Conservation (phyloP, 2,113 vertebrate species). For the Upupa epops region DNA sequence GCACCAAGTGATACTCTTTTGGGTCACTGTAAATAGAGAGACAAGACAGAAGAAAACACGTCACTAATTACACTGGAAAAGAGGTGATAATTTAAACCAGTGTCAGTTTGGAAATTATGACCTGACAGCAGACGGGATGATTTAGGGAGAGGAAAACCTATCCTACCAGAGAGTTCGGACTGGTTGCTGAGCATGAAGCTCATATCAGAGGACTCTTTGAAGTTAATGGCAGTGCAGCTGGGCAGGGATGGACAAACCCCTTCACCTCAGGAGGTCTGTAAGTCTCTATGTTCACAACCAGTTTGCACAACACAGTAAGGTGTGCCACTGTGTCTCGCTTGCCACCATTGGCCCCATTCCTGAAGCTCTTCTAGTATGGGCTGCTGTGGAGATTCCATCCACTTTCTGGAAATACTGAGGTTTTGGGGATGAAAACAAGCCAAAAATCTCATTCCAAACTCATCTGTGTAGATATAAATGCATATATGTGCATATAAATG, state of each 20-base stretch:
- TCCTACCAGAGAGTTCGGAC: not conserved
- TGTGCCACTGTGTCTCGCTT: accelerated
- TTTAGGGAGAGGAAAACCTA: not conserved
- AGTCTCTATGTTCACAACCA: not conserved
- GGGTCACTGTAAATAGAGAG: not conserved
- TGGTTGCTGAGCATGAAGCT: not conserved
- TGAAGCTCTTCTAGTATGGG: not conserved
- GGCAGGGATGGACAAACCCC: not conserved
- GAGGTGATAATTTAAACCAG: not conserved
- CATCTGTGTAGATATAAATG: not conserved
- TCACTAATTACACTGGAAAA: not conserved
- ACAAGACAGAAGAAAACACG: not conserved
- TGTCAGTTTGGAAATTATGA: not conserved
- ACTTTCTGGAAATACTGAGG: not conserved
- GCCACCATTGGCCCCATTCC: accelerated
- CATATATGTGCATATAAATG: not conserved
- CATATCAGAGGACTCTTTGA: not conserved
- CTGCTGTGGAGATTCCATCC: not conserved
- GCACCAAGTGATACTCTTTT: not conserved
- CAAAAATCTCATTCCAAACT: not conserved
- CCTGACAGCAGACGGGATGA: not conserved
- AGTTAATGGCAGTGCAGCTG: not conserved
- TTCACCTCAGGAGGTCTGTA: accelerated
- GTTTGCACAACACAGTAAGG: accelerated
- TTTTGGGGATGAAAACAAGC: not conserved